Percentiles rank a stretch among this genome's conserved stretches.
Conservation (phyloP, 2,888 invertebrate genomes). For the Callyntrura sp. region DNA sequence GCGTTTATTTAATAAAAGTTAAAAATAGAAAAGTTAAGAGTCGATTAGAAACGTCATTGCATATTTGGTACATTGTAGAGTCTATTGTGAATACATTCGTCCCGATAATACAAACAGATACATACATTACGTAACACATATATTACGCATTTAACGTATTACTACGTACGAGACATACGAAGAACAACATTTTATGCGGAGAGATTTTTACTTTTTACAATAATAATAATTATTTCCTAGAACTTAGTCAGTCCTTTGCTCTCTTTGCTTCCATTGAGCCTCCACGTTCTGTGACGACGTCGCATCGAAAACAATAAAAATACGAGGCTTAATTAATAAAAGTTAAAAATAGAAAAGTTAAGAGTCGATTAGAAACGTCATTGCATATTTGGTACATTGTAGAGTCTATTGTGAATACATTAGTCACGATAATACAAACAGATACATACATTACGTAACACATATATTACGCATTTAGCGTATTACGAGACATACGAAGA, state of each 20-base stretch:
- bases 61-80: background rate
- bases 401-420: conserved; percentile 7
- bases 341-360: too few relatives aligned
- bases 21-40: too few relatives aligned
- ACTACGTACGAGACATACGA: too few relatives aligned
- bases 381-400: too few relatives aligned
- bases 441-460: background rate
- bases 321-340: too few relatives aligned
- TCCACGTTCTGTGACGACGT: conserved; percentile 39
- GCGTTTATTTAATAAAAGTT: too few relatives aligned
- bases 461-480: background rate
- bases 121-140: too few relatives aligned
- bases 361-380: too few relatives aligned
- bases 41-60: too few relatives aligned
- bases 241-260: conserved; percentile 21
- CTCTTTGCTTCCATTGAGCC: background rate
- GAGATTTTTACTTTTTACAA: too few relatives aligned
- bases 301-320: conserved; percentile 52
- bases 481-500: too few relatives aligned
- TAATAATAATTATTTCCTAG: background rate
- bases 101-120: background rate
- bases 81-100: background rate
- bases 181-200: too few relatives aligned
- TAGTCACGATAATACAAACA: background rate
- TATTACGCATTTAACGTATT: background rate